Conservation (phyloP, 2,888 invertebrate genomes). For the Oxyteleia sp. region DNA sequence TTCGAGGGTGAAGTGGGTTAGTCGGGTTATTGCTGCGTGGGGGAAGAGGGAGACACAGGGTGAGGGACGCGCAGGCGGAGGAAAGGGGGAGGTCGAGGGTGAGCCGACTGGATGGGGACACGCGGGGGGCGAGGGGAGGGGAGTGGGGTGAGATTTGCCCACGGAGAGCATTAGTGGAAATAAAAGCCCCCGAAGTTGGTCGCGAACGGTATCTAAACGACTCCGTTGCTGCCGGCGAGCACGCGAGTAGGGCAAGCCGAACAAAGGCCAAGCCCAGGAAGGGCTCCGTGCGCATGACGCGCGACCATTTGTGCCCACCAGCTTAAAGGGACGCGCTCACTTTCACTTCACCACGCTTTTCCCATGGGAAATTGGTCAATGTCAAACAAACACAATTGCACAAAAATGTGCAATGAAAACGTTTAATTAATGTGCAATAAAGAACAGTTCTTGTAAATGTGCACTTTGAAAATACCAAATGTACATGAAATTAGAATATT, state of each 20-base stretch:
- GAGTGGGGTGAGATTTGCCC: constrained; percentile 15
- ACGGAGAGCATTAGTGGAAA: constrained; percentile 9
- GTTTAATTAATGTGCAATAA: not conserved
- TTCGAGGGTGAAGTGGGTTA: constrained; percentile 82
- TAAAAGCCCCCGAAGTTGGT: constrained; percentile 32
- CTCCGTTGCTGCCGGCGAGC: constrained; percentile 38
- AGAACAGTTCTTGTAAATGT: not conserved
- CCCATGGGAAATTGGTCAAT: not conserved
- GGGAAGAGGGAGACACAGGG: too few relatives aligned
- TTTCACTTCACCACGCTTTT: constrained; percentile 22
- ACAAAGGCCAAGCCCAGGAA: constrained; percentile 78
- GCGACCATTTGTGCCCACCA: constrained; percentile 38
- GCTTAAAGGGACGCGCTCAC: constrained; percentile 76
- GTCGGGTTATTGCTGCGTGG: constrained; percentile 75
- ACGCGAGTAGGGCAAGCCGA: constrained; percentile 77
- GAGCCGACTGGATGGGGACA: too few relatives aligned
- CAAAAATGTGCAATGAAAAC: too few relatives aligned
- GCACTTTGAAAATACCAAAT: too few relatives aligned
- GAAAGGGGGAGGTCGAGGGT: too few relatives aligned
- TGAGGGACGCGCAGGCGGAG: too few relatives aligned
- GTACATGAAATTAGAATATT: too few relatives aligned
- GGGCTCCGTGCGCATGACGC: constrained; percentile 79
- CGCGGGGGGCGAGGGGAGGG: constrained; percentile 58
- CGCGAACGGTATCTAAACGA: constrained; percentile 44
- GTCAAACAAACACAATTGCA: too few relatives aligned